Percentiles rank a stretch among this genome's conserved stretches.
phyloP scores from a whole-genome alignment of 2,113 vertebrate species.

The Lycocorax pyrrhopterus region DNA sequence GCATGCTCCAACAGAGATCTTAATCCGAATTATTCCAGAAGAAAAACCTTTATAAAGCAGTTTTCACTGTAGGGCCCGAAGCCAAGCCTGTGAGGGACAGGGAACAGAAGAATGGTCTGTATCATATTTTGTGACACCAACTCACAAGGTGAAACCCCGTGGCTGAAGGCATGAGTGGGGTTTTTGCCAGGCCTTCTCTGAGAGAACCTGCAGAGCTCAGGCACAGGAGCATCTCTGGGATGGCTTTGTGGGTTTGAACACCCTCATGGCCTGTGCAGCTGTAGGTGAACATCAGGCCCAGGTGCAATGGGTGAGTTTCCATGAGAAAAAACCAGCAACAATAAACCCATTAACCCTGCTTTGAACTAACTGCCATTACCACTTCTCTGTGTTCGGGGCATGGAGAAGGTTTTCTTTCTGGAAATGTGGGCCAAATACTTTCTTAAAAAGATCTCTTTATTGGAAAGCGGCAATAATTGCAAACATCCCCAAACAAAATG shows the following conservation, averaged over 20 bases:
- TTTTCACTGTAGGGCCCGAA: not conserved
- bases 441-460: not conserved
- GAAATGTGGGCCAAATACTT: not conserved
- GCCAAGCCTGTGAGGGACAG: not conserved
- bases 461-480: not conserved
- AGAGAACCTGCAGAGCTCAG: not conserved
- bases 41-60: not conserved
- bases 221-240: not conserved
- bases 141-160: rapidly evolving
- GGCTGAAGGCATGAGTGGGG: not conserved
- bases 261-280: too few relatives aligned
- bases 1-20: not conserved
- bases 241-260: not conserved
- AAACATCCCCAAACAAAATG: not conserved
- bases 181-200: not conserved
- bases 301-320: not conserved
- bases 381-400: not conserved
- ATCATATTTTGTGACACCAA: rapidly evolving
- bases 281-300: not conserved
- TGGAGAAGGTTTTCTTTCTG: not conserved
- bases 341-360: not conserved
- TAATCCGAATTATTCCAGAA: not conserved
- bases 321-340: not conserved
- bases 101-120: not conserved
- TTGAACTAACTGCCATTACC: not conserved